Evolutionary conservation across 2,888 invertebrate genomes (phyloP), one percentile per base, ranked within the genome.

Genomic region (Celastrina argiolus): DNA sequence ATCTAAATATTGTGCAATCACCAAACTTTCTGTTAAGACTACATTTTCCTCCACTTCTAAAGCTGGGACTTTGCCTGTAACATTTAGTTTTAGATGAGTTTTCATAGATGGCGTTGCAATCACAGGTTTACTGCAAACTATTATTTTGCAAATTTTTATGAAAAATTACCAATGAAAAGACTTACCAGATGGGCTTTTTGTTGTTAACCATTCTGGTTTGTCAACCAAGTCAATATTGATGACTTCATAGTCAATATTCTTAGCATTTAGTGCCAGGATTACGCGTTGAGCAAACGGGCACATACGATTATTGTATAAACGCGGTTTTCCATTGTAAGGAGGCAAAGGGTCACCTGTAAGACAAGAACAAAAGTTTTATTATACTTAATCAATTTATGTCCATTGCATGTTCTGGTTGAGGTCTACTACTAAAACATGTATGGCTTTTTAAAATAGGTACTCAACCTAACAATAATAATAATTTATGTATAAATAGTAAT

Each of bases 121-220:
- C 0, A n/a, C 41, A n/a, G 14, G 12, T 39, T 39, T 39, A n/a
- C n/a, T n/a, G n/a, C n/a, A n/a, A 39, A 39, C 39, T 36, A 36
- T 36, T 10, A 36, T 10, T 10, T 36, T 36, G n/a, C 2, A 36
- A 36, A 10, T 12, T 36, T 10, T 36, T 36, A 12, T 0, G 8
- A 34, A 34, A 34, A 34, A 8, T 3, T 5, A n/a, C 2, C 6
- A 2, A 6, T 8, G 8, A 76, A 72, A 26, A 39, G 51, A 58
- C 74, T 80, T 80, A 69, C 94, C 92, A 65, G 92, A 80, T 0
- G 93, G 89, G 75, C 93, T 94, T 78, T 94, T 94, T 5, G 92
- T 92, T n/a, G 92, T 82, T 14, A 94, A 88, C 97, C 97, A 97
- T 72, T 96, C 96, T 0, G 97, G 97, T 79, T 97, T 97, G 58